Base-by-base conservation (phyloP, 2,888 invertebrate genomes). In the Synanthedon tipuliformis region DNA sequence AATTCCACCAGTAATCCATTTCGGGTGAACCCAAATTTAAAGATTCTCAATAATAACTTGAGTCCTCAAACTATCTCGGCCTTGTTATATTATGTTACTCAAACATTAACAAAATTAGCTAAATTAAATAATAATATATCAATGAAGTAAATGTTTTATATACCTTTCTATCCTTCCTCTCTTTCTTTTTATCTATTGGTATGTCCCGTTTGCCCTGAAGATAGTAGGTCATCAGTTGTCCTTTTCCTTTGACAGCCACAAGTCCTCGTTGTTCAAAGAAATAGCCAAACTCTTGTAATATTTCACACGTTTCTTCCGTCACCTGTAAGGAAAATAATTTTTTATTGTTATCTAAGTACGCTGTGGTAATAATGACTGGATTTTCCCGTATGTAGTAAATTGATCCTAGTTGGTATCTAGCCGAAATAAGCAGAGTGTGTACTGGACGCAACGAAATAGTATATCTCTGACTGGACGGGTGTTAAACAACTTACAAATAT, bases 181-280 rank as follows among this genome's bases (percentile, higher is more conserved):
- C n/a, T 45, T 34, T 10, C 34, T 34, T 41, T 16, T 61, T 59
- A 27, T 54, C 55, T 48, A 58, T 55, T 56, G 66, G 61, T 2
- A 62, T 56, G 57, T 78, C 77, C 4, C 81, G 78, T 71, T 89
- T 89, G 61, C 92, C 93, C 73, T 90, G 88, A 60, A 98, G 86
- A 75, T 97, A 98, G 81, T 96, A 98, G 1, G 98, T 98, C 92
- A 97, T 94, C 55, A 98, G 89, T 74, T 97, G 94, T 12, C 98
- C 98, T 83, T 98, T 99, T 62, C 98, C 98, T 81, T 99, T 99
- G 50, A 99, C 98, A 48, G 95, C 93, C 12, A 99, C 97, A 56
- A 97, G 87, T 4, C 98, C 98, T 3, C 98, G 92, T 73, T 97
- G 96, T 75, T 96, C 96, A 77, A 98, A 98, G 59, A 92, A 93